A percentile compares a stretch with the other conserved stretches of the same genome.
phyloP scores from a whole-genome alignment of 2,113 vertebrate species.

The Tetrao urogallus region DNA sequence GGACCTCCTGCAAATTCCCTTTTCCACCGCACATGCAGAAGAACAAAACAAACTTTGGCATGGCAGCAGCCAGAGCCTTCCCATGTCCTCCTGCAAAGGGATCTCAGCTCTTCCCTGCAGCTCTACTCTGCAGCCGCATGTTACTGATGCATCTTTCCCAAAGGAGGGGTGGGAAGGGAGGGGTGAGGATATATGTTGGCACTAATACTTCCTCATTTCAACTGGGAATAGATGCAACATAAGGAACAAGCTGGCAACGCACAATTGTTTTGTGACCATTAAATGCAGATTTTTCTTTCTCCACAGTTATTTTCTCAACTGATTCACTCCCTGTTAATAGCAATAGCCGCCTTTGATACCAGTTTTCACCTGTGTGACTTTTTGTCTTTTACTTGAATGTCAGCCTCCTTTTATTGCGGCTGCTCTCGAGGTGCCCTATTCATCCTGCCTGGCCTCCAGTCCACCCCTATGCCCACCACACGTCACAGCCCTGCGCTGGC shows the following conservation, averaged over 20 bases:
- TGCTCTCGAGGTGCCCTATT: not conserved
- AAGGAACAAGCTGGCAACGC: not conserved
- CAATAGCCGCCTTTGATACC: constrained; percentile 1
- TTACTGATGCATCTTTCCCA: not conserved
- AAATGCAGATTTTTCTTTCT: not conserved
- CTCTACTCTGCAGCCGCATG: not conserved
- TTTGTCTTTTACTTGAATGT: constrained; percentile 55
- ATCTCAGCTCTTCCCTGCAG: not conserved
- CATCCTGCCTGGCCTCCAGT: not conserved
- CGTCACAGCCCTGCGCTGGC: not conserved
- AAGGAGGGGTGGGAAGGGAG: not conserved
- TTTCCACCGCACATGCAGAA: not conserved
- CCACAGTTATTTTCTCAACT: not conserved
- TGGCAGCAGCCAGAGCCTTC: not conserved
- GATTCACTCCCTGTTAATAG: constrained; percentile 23
- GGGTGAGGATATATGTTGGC: not conserved
- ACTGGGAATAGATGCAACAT: not conserved
- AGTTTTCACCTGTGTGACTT: constrained; percentile 7
- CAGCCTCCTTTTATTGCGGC: constrained; percentile 28
- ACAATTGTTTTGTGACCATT: not conserved
- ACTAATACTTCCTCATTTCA: not conserved
- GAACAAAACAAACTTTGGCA: not conserved
- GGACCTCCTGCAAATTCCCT: not conserved
- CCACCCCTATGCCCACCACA: not conserved
- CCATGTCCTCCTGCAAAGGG: not conserved